These are phyloP conservation scores for Ormyrus labotus DNA, from an alignment of 2,888 invertebrate species.

Conservation along the genomic window DNA sequence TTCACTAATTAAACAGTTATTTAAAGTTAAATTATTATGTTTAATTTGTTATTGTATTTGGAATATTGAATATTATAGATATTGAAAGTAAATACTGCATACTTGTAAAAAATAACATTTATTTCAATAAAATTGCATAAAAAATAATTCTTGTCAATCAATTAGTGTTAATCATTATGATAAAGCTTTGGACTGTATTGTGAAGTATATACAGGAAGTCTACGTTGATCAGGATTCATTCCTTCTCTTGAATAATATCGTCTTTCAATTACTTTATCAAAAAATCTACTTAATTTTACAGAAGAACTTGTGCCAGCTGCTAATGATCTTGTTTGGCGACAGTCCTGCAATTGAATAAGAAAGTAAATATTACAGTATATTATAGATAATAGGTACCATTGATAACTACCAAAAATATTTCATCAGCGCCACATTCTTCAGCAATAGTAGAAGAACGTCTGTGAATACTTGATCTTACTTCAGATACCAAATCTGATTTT, in stretches of 20 bases:
- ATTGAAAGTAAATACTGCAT: background rate
- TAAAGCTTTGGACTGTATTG: constrained; percentile 79
- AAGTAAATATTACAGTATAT: background rate
- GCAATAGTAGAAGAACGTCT: constrained; percentile 84
- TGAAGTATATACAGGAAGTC: constrained; percentile 75
- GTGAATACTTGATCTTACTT: constrained; percentile 80
- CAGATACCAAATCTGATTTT: constrained; percentile 91
- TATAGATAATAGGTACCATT: too few species aligned
- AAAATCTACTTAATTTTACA: constrained; percentile 94
- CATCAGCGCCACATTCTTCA: constrained; percentile 94
- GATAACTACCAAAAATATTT: constrained; percentile 86
- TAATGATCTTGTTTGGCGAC: constrained; percentile 83
- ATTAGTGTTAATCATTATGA: constrained; percentile 75
- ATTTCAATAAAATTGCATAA: background rate
- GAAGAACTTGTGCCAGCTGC: constrained; percentile 97
- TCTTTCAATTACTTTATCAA: constrained; percentile 88
- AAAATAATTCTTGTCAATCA: background rate
- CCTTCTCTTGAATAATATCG: constrained; percentile 77
- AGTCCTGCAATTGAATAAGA: constrained; percentile 75
- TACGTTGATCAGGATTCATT: constrained; percentile 78
- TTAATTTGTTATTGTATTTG: background rate
- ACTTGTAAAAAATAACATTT: background rate
- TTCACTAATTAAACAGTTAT: too few species aligned
- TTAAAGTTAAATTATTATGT: too few species aligned
- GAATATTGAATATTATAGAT: too few species aligned